Evolutionary conservation across 2,888 invertebrate species (phyloP), one percentile per base, ranked within the genome.

Genomic region (Onchidella celtica): DNA sequence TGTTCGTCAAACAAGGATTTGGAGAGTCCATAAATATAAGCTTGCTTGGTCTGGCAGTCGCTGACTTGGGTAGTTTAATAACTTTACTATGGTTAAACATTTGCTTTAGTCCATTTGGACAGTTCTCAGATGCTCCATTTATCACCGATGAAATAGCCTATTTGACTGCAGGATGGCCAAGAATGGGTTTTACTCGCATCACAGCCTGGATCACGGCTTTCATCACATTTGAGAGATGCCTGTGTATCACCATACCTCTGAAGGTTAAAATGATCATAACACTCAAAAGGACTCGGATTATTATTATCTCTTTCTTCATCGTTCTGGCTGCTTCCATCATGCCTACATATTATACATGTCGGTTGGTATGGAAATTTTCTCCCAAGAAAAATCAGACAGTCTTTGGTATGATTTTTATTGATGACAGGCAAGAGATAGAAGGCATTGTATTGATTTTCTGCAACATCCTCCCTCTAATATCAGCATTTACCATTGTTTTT

Each of bases 191-290:
- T 40, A 17, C 40, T 24, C 17, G 69, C 6, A 3, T 69, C n/a
- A 69, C 40, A 24, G n/a, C 36, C 34, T 69, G 69, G 40, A 69
- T 69, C 69, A 69, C 29, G 9, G 47, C 47, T 47, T 17, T 47
- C 17, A 29, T 65, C 4, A 65, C 29, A 65, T 29, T 65, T 27
- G 27, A 65, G 27, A 29, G 27, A 65, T 24, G 27, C 29, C 6
- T 29, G 17, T 65, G 32, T 17, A 29, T 47, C 9, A 47, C 47
- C 9, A 6, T 11, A 17, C 47, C 47, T 11, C 47, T 47, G 17
- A 47, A 47, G 47, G n/a, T 47, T 11, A 75, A 75, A 47, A 65
- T 36, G 11, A 29, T 75, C 21, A n/a, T 75, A 17, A 75, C 75
- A 29, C 47, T 9, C 3, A 65, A 27, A 29, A 21, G 75, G 6